These are phyloP conservation scores for Zele albiditarsus DNA, from an alignment of 2,888 invertebrate species.

Conservation along the genomic window DNA sequence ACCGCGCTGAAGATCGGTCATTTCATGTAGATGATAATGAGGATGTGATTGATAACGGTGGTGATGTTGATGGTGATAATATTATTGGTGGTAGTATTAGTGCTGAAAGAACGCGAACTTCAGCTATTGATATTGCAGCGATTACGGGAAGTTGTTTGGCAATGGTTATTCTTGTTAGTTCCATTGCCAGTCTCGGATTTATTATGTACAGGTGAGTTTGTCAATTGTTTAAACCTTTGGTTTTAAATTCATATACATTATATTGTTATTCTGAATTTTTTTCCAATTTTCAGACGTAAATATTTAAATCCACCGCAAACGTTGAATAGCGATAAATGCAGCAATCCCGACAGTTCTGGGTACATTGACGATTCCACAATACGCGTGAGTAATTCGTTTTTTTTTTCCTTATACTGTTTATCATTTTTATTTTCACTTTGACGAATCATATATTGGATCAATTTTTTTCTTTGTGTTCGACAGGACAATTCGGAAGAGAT, in stretches of 20 bases:
- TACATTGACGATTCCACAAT: constrained; percentile 91
- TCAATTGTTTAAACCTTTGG: constrained; percentile 1
- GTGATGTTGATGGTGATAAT: constrained; percentile 47
- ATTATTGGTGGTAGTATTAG: constrained; percentile 49
- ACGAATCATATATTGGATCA: neutral
- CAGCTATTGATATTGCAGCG: constrained; percentile 65
- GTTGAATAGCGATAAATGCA: constrained; percentile 83
- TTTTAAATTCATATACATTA: neutral
- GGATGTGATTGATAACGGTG: constrained; percentile 41
- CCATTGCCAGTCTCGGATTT: constrained; percentile 67
- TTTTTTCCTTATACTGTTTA: neutral
- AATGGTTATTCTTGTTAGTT: constrained; percentile 64
- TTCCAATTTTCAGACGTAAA: constrained; percentile 74
- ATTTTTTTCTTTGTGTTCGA: neutral
- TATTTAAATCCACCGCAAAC: constrained; percentile 89
- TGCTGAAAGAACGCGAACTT: constrained; percentile 50
- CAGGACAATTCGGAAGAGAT: constrained; percentile 95
- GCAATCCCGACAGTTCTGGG: constrained; percentile 90
- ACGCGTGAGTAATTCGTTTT: constrained; percentile 77
- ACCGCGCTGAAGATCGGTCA: constrained; percentile 58
- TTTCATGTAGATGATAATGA: constrained; percentile 54
- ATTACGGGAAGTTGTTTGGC: constrained; percentile 69
- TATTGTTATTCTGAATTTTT: constrained; percentile 18
- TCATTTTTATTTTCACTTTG: constrained; percentile 25
- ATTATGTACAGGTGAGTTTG: constrained; percentile 67